These are phyloP conservation scores for Samia ricini DNA, from an alignment of 1,140 invertebrate species.

Conservation along the genomic window DNA sequence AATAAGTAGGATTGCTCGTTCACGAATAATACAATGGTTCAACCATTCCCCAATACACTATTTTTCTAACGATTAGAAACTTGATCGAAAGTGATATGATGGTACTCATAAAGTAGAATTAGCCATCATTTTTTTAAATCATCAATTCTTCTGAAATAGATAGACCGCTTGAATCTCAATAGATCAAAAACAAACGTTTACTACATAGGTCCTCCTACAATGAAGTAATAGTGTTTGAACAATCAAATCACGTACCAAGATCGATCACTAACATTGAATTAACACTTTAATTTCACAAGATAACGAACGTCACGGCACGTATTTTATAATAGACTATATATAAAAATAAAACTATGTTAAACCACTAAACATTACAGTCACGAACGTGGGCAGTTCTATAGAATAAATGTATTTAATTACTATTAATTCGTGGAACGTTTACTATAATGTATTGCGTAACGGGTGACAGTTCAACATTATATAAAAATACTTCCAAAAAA, in stretches of 20 bases:
- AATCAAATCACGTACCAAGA: neutral
- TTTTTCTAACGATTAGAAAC: too few species aligned
- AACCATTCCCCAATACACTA: too few species aligned
- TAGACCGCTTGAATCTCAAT: too few species aligned
- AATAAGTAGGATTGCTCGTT: too few species aligned
- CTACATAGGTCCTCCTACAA: neutral
- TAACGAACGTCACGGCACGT: conserved; percentile 12
- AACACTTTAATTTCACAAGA: conserved; percentile 27
- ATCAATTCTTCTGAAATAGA: too few species aligned
- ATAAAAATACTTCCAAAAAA: conserved; percentile 24
- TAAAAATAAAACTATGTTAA: conserved; percentile 8
- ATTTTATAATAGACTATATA: neutral
- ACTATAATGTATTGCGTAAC: conserved; percentile 23
- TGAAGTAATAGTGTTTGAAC: neutral
- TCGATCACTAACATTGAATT: conserved; percentile 16
- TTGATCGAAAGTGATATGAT: too few species aligned
- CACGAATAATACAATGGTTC: too few species aligned
- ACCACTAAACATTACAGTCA: conserved; percentile 8
- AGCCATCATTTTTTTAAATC: too few species aligned
- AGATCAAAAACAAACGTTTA: too few species aligned
- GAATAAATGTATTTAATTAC: conserved; percentile 13
- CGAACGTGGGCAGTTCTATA: neutral
- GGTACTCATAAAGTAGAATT: too few species aligned
- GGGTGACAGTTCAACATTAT: conserved; percentile 16
- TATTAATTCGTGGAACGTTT: conserved; percentile 22